Conservation (phyloP, 2,113 vertebrate genomes). For the Capra hircus region DNA sequence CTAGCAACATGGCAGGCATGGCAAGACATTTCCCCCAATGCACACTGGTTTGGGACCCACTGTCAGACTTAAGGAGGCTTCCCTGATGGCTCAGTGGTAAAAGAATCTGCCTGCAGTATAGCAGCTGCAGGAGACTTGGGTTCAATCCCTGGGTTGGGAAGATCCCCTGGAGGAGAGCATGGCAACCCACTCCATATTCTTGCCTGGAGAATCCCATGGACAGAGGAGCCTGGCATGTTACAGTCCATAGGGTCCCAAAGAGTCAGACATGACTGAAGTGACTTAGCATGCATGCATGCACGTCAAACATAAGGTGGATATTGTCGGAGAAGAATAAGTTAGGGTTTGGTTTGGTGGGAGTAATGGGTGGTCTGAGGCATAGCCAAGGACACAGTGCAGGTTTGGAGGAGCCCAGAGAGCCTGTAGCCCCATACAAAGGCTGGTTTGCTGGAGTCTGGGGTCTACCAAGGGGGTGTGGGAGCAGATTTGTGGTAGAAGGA, state of each 20-base stretch:
- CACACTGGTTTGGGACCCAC: background rate
- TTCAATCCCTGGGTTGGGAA: background rate
- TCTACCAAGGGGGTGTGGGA: background rate
- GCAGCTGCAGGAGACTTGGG: fast-evolving
- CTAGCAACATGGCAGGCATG: fast-evolving
- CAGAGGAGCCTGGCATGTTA: background rate
- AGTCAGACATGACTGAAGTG: background rate
- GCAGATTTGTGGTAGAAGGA: fast-evolving
- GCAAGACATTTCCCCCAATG: fast-evolving
- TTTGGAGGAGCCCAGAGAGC: background rate
- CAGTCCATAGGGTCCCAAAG: background rate
- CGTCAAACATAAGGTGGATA: too few species aligned
- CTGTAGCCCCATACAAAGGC: background rate
- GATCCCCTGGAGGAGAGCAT: background rate
- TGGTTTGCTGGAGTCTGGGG: background rate
- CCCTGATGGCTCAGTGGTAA: background rate
- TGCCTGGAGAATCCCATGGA: background rate
- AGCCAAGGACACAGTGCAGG: background rate
- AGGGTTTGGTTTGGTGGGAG: background rate
- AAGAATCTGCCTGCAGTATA: background rate
- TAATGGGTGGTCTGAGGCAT: background rate
- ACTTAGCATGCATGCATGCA: background rate
- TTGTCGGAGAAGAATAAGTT: background rate
- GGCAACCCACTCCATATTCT: background rate
- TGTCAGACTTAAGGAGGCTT: background rate